Evolutionary conservation across 1,140 invertebrate genomes (phyloP), one percentile per base, ranked within the genome.

Genomic region (Caenorhabditis remanei): DNA sequence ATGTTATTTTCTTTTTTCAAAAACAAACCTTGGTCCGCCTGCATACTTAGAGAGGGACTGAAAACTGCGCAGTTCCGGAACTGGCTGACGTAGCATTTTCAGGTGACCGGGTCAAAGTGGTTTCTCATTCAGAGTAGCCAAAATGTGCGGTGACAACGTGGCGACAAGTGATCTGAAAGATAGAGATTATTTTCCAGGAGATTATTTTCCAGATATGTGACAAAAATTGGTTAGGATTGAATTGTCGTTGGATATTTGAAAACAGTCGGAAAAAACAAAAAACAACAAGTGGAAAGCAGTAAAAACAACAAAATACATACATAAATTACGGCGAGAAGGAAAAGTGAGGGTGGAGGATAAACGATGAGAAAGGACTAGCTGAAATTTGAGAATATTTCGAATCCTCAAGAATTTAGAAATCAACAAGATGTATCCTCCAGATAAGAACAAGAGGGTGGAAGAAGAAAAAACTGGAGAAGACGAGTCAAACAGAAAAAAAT

Each of bases 11-110:
- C 43, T 84, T 61, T n/a, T 61, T 58, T 32, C 2, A 58, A 32
- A 65, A 56, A 56, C 67, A 46, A 50, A 88, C 87, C 87, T 61
- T 56, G 83, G 67, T 83, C 82, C 84, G 21, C 82, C 86, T 63
- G 90, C 83, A 86, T 90, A 92, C 82, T 91, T 92, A 53, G 92
- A 92, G 40, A 92, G 90, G 6, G 89, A 90, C 87, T 92, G 92
- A 85, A 92, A 92, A 55, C 92, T 93, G 87, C 91, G 92, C 58
- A 92, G 86, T 83, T 92, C 92, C 83, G 91, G 90, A n/a, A 92
- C 91, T 53, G 91, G 91, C 86, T 92, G 91, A 88, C 93, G 90
- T 55, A 92, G 89, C 91, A 92, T 92, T 85, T 67, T 85, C 46
- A 85, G 84, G 61, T 61, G 58, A 65, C 58, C 24, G 61, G 84